Evolutionary conservation across 2,888 invertebrate species (phyloP).

Genomic region (Lobophora halterata): DNA sequence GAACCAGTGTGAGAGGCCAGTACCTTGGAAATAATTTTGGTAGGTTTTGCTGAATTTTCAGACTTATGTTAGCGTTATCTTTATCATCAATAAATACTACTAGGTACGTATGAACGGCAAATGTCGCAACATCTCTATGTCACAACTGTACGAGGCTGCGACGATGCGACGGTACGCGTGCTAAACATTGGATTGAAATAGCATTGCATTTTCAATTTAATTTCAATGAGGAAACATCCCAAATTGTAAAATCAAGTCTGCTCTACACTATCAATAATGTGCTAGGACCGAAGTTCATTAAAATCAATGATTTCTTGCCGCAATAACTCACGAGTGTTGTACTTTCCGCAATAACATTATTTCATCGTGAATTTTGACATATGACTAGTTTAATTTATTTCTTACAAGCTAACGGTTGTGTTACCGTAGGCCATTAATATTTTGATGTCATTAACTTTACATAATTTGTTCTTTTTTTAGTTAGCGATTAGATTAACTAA

Average conservation of each 20-base stretch:
- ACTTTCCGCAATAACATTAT: conserved; percentile 3
- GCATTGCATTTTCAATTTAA: conserved; percentile 1
- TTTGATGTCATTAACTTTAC: too few species aligned
- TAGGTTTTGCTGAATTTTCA: conserved; percentile 3
- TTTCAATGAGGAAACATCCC: background rate
- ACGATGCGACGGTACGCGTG: conserved; percentile 29
- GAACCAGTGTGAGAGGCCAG: too few species aligned
- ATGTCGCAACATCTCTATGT: conserved; percentile 48
- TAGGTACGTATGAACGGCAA: conserved; percentile 36
- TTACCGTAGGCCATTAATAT: too few species aligned
- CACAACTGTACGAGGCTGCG: conserved; percentile 41
- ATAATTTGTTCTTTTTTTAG: too few species aligned
- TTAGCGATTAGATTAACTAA: too few species aligned
- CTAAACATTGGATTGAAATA: conserved; percentile 29
- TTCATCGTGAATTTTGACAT: background rate
- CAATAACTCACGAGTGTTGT: conserved; percentile 11
- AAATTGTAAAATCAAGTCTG: background rate
- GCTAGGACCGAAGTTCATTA: conserved; percentile 12
- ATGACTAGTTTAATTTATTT: conserved; percentile 9
- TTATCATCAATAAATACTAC: conserved; percentile 43
- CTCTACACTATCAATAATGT: conserved; percentile 5
- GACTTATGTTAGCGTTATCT: conserved; percentile 33
- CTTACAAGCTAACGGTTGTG: conserved; percentile 8
- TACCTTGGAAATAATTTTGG: too few species aligned
- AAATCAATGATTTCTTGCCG: conserved; percentile 18